Evolutionary conservation across 2,797 vertebrate species (phyloP).

Genomic region (Luscinia luscinia): DNA sequence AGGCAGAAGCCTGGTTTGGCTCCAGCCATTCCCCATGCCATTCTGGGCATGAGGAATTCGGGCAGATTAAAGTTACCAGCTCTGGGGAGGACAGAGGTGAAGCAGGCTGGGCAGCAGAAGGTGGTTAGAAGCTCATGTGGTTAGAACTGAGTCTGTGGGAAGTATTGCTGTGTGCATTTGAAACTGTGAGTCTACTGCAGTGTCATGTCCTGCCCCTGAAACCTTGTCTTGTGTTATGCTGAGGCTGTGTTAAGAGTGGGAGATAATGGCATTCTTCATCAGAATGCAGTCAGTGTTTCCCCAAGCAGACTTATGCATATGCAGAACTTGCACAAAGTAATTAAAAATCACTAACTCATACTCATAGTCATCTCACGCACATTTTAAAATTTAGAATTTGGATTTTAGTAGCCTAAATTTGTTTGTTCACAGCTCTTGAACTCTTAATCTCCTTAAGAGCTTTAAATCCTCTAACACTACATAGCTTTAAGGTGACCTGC

Average conservation of each 20-base stretch:
- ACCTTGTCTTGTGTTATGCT: background rate
- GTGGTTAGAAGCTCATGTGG: background rate
- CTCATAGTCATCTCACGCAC: conserved; percentile 42
- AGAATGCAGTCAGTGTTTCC: conserved; percentile 20
- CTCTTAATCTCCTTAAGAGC: conserved; percentile 38
- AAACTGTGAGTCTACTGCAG: background rate
- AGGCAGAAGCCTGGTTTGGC: background rate
- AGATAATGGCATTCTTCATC: conserved; percentile 2
- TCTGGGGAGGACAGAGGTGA: background rate
- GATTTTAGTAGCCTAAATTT: conserved; percentile 14
- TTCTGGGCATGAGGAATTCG: background rate
- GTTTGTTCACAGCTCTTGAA: conserved; percentile 51
- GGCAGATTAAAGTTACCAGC: background rate
- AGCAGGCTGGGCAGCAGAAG: background rate
- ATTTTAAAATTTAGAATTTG: conserved; percentile 32
- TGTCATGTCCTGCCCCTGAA: background rate
- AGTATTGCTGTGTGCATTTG: background rate
- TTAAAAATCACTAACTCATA: conserved; percentile 50
- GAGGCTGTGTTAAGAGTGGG: background rate
- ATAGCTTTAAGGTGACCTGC: conserved; percentile 34
- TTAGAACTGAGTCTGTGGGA: background rate
- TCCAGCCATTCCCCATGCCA: background rate
- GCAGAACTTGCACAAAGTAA: conserved; percentile 48
- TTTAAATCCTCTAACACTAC: background rate
- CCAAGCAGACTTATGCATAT: conserved; percentile 57